phyloP scores from a whole-genome alignment of 2,797 vertebrate species.

The Ficedula albicollis region DNA sequence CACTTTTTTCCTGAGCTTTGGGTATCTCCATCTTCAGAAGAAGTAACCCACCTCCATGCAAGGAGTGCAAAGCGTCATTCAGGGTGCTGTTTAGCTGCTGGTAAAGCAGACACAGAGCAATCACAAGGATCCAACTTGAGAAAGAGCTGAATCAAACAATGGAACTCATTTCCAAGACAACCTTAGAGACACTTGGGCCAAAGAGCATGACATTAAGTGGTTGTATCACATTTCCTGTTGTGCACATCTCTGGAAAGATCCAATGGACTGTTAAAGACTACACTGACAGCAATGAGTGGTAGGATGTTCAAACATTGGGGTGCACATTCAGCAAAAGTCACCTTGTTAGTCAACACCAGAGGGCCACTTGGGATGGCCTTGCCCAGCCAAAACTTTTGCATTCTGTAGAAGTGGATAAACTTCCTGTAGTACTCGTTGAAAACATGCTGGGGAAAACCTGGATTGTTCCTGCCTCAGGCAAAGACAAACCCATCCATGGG shows the following conservation, averaged over 20 bases:
- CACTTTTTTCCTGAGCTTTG: background rate
- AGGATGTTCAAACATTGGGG: background rate
- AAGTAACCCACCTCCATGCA: background rate
- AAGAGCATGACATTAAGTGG: background rate
- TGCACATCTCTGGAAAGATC: background rate
- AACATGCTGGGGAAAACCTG: background rate
- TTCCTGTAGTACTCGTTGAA: background rate
- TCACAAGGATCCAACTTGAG: background rate
- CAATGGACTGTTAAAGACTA: background rate
- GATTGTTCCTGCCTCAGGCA: background rate
- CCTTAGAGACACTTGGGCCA: background rate
- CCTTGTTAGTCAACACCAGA: background rate
- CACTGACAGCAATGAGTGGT: background rate
- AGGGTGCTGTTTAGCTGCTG: background rate
- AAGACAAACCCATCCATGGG: background rate
- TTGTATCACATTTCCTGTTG: accelerated
- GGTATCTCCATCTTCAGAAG: background rate
- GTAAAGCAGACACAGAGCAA: background rate
- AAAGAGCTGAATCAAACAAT: background rate
- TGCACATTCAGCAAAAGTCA: background rate
- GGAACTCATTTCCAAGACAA: background rate
- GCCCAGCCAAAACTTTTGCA: background rate
- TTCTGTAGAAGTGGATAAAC: background rate
- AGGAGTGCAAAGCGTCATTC: background rate
- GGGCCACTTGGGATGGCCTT: background rate